Conservation (phyloP, 2,888 invertebrate genomes). For the Melanchra persicariae region DNA sequence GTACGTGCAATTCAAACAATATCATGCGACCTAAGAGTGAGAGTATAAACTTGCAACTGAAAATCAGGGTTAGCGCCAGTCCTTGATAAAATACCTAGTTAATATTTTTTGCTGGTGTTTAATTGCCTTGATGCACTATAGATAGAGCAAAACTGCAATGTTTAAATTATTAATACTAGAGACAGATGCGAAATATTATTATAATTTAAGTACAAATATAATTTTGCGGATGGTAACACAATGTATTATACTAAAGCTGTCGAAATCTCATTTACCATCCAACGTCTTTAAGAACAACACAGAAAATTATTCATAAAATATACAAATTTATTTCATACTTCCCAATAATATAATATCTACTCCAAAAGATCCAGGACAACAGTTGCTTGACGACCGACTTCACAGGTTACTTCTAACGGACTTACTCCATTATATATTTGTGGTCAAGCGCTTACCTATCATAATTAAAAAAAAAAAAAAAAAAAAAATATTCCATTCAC, state of each 20-base stretch:
- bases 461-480: no score
- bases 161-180: no score
- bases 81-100: neutral
- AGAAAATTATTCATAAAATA: no score
- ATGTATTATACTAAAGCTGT: no score
- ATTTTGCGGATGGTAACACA: no score
- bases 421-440: neutral
- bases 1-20: conserved; percentile 53
- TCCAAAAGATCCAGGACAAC: neutral
- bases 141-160: neutral
- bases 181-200: no score
- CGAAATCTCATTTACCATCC: no score
- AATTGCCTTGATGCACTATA: neutral
- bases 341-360: neutral
- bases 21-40: conserved; percentile 47
- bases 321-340: no score
- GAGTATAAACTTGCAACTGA: conserved; percentile 33
- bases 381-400: conserved; percentile 16
- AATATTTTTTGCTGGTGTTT: neutral
- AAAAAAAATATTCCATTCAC: neutral
- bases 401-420: conserved; percentile 8
- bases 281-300: no score
- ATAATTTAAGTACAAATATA: no score
- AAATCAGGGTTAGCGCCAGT: conserved; percentile 37
- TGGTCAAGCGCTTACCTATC: no score